These are phyloP conservation scores for Zalophus californianus DNA, from an alignment of 2,797 vertebrate genomes.

Conservation along the genomic window DNA sequence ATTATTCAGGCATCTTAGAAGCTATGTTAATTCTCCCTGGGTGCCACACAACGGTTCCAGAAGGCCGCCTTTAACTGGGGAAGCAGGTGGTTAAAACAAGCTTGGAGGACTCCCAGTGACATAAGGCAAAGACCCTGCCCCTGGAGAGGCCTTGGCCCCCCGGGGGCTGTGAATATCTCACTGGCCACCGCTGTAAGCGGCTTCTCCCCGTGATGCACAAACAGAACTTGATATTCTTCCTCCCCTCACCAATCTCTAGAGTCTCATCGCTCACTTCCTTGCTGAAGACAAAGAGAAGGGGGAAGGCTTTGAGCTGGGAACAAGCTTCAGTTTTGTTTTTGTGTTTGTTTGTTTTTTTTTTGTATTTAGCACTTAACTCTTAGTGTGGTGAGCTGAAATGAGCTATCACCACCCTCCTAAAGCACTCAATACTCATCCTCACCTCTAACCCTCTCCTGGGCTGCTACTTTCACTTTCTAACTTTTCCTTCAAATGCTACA, in stretches of 20 bases:
- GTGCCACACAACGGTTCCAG: not conserved
- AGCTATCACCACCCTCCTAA: not conserved
- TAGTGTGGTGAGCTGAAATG: not conserved
- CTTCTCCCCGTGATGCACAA: not conserved
- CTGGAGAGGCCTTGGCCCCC: not conserved
- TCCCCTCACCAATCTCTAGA: not conserved
- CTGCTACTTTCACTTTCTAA: not conserved
- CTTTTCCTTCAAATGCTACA: not conserved
- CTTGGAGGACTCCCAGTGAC: not conserved
- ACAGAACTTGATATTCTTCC: not conserved
- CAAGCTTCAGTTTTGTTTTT: not conserved
- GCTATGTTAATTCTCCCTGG: not conserved
- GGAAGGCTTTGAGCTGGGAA: not conserved
- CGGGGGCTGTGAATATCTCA: not conserved
- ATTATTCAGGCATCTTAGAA: slow-evolving; percentile 25
- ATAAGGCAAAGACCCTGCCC: not conserved
- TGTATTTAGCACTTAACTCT: not conserved
- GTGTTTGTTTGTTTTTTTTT: no score
- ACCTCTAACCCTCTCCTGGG: not conserved
- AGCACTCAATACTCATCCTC: not conserved
- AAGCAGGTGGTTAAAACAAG: not conserved
- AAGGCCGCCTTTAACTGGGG: not conserved
- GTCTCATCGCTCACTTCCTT: not conserved
- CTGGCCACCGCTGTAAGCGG: not conserved
- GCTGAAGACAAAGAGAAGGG: not conserved